phyloP scores from a whole-genome alignment of 2,113 vertebrate species.

The Marmota monax region DNA sequence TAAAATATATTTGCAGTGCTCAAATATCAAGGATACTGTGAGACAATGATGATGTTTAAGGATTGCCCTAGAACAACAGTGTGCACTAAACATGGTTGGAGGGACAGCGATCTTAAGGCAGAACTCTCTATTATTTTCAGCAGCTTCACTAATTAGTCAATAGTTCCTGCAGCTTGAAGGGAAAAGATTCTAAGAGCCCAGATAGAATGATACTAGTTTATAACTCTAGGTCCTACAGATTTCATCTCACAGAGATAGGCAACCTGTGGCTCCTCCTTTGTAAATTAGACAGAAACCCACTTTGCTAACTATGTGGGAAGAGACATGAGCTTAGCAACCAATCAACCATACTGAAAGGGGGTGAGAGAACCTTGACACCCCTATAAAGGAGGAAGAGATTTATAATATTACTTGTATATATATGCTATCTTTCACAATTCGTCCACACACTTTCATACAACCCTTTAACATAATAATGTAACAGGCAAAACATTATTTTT shows the following conservation, averaged over 20 bases:
- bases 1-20: not conserved
- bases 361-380: rapidly evolving
- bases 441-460: not conserved
- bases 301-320: not conserved
- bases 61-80: not conserved
- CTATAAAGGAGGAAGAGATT: not conserved
- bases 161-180: not conserved
- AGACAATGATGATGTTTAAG: not conserved
- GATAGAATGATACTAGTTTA: not conserved
- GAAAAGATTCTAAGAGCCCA: not conserved
- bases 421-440: not conserved
- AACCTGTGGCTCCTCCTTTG: not conserved
- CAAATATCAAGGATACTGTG: not conserved
- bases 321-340: not conserved
- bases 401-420: not conserved
- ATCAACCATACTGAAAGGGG: not conserved
- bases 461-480: not conserved
- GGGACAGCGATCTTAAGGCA: not conserved
- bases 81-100: not conserved
- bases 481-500: not conserved
- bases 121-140: not conserved
- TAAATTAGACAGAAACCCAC: not conserved
- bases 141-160: not conserved
- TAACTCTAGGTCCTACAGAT: not conserved
- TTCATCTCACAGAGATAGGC: not conserved